Evolutionary conservation across 2,113 vertebrate genomes (phyloP).

Genomic region (Trochalopteron elliotii): DNA sequence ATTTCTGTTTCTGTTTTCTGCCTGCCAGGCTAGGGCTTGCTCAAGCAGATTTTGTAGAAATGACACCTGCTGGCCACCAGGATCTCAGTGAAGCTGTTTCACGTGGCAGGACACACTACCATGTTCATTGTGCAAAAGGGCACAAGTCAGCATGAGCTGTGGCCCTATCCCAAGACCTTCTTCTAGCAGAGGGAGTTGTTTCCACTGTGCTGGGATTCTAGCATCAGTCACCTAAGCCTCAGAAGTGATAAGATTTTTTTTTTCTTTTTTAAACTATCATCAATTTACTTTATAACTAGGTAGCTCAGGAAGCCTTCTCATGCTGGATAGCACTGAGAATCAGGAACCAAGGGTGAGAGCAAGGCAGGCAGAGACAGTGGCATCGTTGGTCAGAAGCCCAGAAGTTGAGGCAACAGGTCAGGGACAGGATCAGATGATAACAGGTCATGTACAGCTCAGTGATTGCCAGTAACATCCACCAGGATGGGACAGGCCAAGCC

Average conservation of each 20-base stretch:
- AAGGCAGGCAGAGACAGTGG: background rate
- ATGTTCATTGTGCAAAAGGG: background rate
- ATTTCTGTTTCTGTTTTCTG: background rate
- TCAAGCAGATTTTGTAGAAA: background rate
- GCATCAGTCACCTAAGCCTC: background rate
- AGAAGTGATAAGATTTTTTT: background rate
- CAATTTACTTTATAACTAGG: background rate
- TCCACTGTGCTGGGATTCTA: background rate
- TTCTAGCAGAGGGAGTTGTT: background rate
- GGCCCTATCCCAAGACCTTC: background rate
- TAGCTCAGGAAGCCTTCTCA: background rate
- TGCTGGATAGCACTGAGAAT: background rate
- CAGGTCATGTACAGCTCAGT: background rate
- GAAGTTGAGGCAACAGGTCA: background rate
- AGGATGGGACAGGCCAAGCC: background rate
- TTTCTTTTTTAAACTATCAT: background rate
- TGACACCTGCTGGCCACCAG: background rate
- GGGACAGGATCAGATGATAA: background rate
- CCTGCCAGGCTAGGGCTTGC: background rate
- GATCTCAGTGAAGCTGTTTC: background rate
- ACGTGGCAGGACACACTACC: accelerated
- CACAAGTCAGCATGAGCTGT: background rate
- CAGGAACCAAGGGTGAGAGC: background rate
- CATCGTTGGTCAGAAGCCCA: background rate
- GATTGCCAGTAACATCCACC: background rate